Conservation (phyloP, 2,888 invertebrate species). For the Andrena hattorfiana region DNA sequence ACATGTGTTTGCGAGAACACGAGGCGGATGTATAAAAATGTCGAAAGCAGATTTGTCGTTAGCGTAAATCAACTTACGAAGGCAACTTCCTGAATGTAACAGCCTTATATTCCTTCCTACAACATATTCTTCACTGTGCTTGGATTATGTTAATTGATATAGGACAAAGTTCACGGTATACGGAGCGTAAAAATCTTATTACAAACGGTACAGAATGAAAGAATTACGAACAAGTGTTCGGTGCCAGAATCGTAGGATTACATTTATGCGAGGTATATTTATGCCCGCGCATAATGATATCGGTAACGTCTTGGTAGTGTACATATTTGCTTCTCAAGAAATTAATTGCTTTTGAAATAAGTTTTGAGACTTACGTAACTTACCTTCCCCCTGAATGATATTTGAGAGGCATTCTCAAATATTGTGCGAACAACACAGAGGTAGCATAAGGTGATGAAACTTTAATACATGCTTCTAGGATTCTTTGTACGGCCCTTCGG, state of each 20-base stretch:
- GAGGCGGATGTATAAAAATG: not conserved
- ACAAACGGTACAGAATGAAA: slow-evolving; percentile 22
- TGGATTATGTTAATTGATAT: slow-evolving; percentile 62
- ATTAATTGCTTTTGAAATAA: slow-evolving; percentile 1
- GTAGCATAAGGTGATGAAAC: slow-evolving; percentile 81
- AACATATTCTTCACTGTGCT: slow-evolving; percentile 73
- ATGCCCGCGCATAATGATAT: slow-evolving; percentile 8
- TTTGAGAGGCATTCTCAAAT: slow-evolving; percentile 61
- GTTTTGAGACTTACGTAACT: slow-evolving; percentile 54
- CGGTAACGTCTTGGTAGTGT: slow-evolving; percentile 2
- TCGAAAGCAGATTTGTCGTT: not conserved
- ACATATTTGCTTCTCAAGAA: slow-evolving; percentile 24
- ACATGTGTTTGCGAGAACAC: slow-evolving; percentile 3
- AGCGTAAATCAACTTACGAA: slow-evolving; percentile 73
- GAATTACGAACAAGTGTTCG: slow-evolving; percentile 16
- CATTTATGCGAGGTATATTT: slow-evolving; percentile 28
- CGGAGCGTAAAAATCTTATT: slow-evolving; percentile 33
- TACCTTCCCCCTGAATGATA: slow-evolving; percentile 62
- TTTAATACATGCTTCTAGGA: slow-evolving; percentile 16
- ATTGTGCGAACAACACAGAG: slow-evolving; percentile 70
- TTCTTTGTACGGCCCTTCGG: not conserved
- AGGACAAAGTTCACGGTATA: slow-evolving; percentile 30
- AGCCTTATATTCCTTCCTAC: slow-evolving; percentile 84
- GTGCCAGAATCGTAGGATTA: slow-evolving; percentile 19
- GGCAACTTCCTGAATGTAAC: slow-evolving; percentile 83